A percentile compares a stretch with the other conserved stretches of the same genome.
These are phyloP conservation scores for Phyllostomus discolor DNA, from an alignment of 2,113 vertebrate species.

Conservation along the genomic window DNA sequence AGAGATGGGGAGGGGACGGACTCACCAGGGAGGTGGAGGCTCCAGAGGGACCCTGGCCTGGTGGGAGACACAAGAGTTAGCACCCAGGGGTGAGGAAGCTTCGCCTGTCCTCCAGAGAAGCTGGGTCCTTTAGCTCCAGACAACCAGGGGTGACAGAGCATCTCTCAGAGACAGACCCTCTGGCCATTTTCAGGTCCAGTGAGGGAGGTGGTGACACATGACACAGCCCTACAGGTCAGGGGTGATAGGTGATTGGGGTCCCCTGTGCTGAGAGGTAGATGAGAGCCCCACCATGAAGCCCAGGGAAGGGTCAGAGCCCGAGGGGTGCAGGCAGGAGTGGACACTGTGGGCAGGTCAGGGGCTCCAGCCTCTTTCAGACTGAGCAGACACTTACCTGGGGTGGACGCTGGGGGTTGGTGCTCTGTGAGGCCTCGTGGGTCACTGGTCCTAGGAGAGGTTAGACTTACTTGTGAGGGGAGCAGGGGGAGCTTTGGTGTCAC, in stretches of 20 bases:
- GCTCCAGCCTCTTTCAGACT: fast-evolving
- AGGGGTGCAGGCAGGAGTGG: too few relatives aligned
- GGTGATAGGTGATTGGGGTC: fast-evolving
- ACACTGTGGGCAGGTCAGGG: too few relatives aligned
- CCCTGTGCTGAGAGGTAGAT: not conserved
- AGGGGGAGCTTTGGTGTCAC: not conserved
- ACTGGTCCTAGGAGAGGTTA: not conserved
- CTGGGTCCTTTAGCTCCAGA: not conserved
- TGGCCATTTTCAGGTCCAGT: too few relatives aligned
- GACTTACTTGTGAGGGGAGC: not conserved
- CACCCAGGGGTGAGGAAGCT: not conserved
- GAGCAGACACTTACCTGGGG: not conserved
- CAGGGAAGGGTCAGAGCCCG: not conserved
- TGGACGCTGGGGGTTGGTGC: fast-evolving
- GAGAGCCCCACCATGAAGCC: not conserved
- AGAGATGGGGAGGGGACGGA: not conserved
- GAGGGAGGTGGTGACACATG: not conserved
- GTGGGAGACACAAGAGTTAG: not conserved
- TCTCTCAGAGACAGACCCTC: not conserved
- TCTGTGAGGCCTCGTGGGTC: not conserved
- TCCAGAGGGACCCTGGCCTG: not conserved
- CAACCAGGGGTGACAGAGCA: fast-evolving
- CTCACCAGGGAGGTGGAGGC: not conserved
- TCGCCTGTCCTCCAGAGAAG: fast-evolving
- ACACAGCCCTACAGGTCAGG: not conserved